Conservation (phyloP, 2,113 vertebrate species). For the Silurus glanis region DNA sequence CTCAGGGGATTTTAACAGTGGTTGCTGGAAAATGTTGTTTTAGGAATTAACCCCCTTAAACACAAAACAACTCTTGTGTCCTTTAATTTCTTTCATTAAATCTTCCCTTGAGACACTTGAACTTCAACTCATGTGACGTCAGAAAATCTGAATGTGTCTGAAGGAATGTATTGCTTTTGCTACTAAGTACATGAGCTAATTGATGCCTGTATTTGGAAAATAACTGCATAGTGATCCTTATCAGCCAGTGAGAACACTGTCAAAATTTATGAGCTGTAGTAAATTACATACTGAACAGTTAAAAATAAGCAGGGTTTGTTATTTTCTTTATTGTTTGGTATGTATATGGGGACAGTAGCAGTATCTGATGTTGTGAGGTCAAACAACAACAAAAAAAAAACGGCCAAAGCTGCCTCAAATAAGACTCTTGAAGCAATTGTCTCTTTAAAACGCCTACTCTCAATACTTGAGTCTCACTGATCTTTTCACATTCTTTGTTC, state of each 20-base stretch:
- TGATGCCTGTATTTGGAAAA: neutral
- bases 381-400: neutral
- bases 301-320: neutral
- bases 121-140: neutral
- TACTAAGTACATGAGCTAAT: neutral
- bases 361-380: neutral
- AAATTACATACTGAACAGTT: neutral
- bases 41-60: neutral
- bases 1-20: neutral
- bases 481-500: neutral
- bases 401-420: neutral
- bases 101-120: neutral
- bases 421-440: neutral
- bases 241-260: neutral
- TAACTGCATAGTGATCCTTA: neutral
- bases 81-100: neutral
- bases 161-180: neutral
- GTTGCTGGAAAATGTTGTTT: neutral
- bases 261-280: neutral
- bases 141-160: neutral
- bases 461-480: neutral
- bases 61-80: neutral
- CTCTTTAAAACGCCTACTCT: neutral
- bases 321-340: no score
- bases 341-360: neutral